Conservation (phyloP, 2,113 vertebrate species). For the Leptodactylus fuscus region DNA sequence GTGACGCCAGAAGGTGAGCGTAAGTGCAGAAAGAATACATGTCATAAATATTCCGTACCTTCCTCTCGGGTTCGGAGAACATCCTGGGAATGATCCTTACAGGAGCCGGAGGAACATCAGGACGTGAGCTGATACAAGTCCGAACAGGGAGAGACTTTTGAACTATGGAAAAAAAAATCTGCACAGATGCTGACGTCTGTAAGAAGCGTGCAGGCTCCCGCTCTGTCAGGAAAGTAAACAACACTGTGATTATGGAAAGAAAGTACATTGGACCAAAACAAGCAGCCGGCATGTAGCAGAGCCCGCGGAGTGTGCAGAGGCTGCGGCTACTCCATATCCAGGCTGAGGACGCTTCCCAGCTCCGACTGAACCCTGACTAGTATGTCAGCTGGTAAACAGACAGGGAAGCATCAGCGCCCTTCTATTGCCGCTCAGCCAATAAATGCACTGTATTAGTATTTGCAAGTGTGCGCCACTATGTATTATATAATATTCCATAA, state of each 20-base stretch:
- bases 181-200: constrained; percentile 58
- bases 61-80: constrained; percentile 54
- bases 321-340: constrained; percentile 1
- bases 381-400: background rate
- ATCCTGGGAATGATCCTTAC: constrained; percentile 21
- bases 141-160: constrained; percentile 50
- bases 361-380: background rate
- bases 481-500: background rate
- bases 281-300: constrained; percentile 40
- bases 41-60: constrained; percentile 28
- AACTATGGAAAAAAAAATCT: constrained; percentile 56
- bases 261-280: constrained; percentile 58
- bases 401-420: background rate
- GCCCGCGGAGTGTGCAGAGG: constrained; percentile 9
- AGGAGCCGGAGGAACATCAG: constrained; percentile 31
- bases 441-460: background rate
- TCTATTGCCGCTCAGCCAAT: background rate
- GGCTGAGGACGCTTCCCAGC: background rate
- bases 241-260: constrained; percentile 58
- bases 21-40: background rate
- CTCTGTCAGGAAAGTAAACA: constrained; percentile 58
- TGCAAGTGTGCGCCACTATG: too few relatives aligned
- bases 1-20: background rate
- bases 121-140: constrained; percentile 33
- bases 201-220: constrained; percentile 53